Conservation (phyloP, 2,888 invertebrate species). For the Helicoverpa assulta region DNA sequence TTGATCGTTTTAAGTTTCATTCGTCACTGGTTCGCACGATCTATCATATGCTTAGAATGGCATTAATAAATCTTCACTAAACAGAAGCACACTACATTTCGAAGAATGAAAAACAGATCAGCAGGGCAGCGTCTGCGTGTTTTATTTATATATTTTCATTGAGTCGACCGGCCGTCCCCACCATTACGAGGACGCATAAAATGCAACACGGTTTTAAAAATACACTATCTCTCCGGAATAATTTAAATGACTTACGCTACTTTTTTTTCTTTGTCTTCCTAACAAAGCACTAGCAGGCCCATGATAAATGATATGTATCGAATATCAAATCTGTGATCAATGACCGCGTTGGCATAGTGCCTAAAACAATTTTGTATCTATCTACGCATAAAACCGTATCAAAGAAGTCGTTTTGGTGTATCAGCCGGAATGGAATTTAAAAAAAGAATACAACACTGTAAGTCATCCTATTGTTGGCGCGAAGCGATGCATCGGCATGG, state of each 20-base stretch:
- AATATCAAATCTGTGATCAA: constrained; percentile 52
- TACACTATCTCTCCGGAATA: constrained; percentile 24
- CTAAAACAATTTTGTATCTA: constrained; percentile 48
- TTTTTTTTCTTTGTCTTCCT: constrained; percentile 11
- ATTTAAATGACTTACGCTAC: constrained; percentile 18
- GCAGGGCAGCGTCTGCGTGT: constrained; percentile 74
- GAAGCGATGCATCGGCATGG: constrained; percentile 78
- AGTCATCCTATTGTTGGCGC: constrained; percentile 76
- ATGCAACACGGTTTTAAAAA: constrained; percentile 45
- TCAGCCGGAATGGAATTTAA: constrained; percentile 63
- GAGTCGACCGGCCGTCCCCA: constrained; percentile 65
- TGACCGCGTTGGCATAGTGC: constrained; percentile 48
- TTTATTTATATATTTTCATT: constrained; percentile 83
- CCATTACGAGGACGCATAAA: constrained; percentile 59
- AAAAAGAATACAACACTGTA: constrained; percentile 55
- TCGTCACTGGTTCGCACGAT: constrained; percentile 4
- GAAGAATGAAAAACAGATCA: constrained; percentile 78
- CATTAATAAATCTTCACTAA: constrained; percentile 44
- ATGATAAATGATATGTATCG: constrained; percentile 39
- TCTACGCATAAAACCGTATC: constrained; percentile 39
- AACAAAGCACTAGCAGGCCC: constrained; percentile 37
- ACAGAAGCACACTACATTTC: constrained; percentile 62
- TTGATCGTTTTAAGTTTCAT: too few species aligned
- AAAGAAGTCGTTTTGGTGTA: constrained; percentile 46
- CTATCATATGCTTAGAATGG: constrained; percentile 17